Conservation (phyloP, 2,113 vertebrate species). For the Origma solitaria region DNA sequence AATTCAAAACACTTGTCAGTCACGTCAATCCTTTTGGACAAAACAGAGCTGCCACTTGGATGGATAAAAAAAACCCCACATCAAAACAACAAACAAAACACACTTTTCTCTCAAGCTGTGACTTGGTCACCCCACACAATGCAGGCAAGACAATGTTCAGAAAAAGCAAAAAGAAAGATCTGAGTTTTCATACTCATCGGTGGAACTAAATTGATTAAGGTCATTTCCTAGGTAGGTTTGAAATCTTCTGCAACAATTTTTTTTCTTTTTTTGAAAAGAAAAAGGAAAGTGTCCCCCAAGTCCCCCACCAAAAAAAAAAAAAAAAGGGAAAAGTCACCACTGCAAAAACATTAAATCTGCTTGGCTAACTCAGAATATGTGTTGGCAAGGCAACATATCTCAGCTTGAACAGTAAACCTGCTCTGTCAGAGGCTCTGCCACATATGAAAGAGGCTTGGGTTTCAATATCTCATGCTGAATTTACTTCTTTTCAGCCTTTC, state of each 20-base stretch:
- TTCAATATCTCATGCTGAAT: constrained; percentile 62
- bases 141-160: background rate
- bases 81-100: constrained; percentile 44
- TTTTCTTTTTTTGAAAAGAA: background rate
- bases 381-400: constrained; percentile 68
- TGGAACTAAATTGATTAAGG: constrained; percentile 64
- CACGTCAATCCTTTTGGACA: constrained; percentile 28
- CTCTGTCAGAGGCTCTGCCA: constrained; percentile 52
- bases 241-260: constrained; percentile 55
- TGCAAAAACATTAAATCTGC: constrained; percentile 66
- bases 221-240: constrained; percentile 62
- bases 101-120: constrained; percentile 43
- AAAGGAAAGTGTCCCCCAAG: background rate
- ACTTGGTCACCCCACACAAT: constrained; percentile 7
- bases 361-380: constrained; percentile 66
- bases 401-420: constrained; percentile 65
- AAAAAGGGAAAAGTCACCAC: background rate
- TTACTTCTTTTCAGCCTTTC: constrained; percentile 66
- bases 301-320: too few relatives aligned
- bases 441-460: constrained; percentile 52
- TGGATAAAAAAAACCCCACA: background rate
- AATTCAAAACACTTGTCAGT: constrained; percentile 56
- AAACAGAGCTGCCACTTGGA: constrained; percentile 30
- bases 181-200: constrained; percentile 32
- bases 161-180: constrained; percentile 27